Evolutionary conservation across 2,113 vertebrate species (phyloP).

Genomic region (Chunga burmeisteri): DNA sequence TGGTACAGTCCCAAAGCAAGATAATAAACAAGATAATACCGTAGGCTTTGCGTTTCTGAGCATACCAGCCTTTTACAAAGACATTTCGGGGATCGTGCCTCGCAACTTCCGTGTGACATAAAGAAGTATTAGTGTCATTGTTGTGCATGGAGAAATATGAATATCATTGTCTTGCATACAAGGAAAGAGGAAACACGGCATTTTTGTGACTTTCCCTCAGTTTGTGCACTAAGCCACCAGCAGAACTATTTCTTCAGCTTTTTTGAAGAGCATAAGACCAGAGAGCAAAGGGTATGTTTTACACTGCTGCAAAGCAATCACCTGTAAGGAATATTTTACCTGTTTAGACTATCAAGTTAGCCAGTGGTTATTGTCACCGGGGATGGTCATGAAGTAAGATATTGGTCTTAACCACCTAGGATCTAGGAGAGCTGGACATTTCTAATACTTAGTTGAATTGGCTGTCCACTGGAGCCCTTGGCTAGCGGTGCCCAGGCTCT

Average conservation of each 20-base stretch:
- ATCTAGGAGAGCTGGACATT: background rate
- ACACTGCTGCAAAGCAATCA: background rate
- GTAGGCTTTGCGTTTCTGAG: slow-evolving; percentile 20
- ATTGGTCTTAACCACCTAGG: background rate
- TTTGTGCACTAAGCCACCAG: background rate
- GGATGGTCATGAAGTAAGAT: background rate
- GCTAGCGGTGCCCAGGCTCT: background rate
- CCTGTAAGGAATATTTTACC: background rate
- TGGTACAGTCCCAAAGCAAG: slow-evolving; percentile 44
- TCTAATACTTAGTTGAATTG: background rate
- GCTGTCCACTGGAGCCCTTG: background rate
- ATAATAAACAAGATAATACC: slow-evolving; percentile 43
- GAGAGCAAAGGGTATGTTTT: background rate
- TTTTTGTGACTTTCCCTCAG: background rate
- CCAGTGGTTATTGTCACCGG: background rate
- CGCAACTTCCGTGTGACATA: background rate
- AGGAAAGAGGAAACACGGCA: background rate
- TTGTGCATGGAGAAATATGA: background rate
- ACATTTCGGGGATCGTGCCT: background rate
- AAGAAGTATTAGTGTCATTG: background rate
- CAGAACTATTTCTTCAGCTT: background rate
- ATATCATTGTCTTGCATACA: background rate
- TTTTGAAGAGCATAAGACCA: background rate
- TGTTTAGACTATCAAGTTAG: background rate
- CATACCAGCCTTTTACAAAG: background rate